Percentiles rank a stretch among this genome's conserved stretches.
Evolutionary conservation across 2,113 vertebrate species (phyloP).

Genomic region (Pseudois nayaur): DNA sequence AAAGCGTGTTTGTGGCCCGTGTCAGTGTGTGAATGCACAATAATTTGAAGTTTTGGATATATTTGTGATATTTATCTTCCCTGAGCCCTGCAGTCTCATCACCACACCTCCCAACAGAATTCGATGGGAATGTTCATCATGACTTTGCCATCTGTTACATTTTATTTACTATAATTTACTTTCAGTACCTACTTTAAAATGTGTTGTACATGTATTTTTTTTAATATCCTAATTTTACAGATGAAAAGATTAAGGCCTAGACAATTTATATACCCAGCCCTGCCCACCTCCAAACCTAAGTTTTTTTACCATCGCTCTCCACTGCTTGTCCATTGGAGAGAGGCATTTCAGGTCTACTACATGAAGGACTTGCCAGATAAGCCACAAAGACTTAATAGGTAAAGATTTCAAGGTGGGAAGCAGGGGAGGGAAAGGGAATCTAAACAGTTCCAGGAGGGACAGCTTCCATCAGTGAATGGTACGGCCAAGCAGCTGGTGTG

Average conservation of each 20-base stretch:
- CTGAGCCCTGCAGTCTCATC: slow-evolving; percentile 84
- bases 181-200: slow-evolving; percentile 92
- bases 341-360: not conserved
- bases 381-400: not conserved
- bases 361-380: not conserved
- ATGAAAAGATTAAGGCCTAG: not conserved
- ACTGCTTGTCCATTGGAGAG: not conserved
- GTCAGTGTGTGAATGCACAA: slow-evolving; percentile 87
- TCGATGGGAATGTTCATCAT: slow-evolving; percentile 88
- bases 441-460: not conserved
- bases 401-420: not conserved
- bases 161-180: slow-evolving; percentile 97
- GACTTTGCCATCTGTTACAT: slow-evolving; percentile 86
- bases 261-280: not conserved
- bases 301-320: not conserved
- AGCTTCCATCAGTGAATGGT: not conserved
- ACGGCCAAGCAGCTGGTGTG: not conserved
- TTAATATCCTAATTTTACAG: not conserved
- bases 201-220: slow-evolving; percentile 76
- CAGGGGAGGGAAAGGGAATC: not conserved
- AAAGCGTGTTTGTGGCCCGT: slow-evolving; percentile 88
- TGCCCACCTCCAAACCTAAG: not conserved
- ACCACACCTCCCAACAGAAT: slow-evolving; percentile 73
- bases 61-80: slow-evolving; percentile 88
- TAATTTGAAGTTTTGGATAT: slow-evolving; percentile 83